Base-by-base conservation (phyloP, 2,113 vertebrate species). In the Cebidichthys violaceus region DNA sequence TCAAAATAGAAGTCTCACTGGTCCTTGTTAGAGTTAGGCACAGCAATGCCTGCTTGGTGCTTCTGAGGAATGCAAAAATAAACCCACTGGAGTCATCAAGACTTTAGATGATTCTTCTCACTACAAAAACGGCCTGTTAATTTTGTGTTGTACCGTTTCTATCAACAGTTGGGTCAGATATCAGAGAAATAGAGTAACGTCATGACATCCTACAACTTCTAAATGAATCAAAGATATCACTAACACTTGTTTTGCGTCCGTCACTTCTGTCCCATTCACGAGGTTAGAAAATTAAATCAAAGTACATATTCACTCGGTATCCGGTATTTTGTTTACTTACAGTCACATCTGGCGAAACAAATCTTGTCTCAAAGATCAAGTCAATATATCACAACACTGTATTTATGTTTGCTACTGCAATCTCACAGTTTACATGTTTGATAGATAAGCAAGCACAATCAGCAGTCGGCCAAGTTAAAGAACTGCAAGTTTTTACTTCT, bases 21-120 rank as follows among this genome's bases (percentile, higher is more conserved):
- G 61, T 86, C 76, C 13, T 6, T 90, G 86, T 89, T 91, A 78
- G 79, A 77, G 45, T 87, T 65, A 35, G 70, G 83, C 77, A 85
- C 57, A 77, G 59, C 68, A 72, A 50, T 65, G 69, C 41, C 64
- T 60, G 45, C 66, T 71, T 67, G 76, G 66, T 90, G 81, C 54
- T 77, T 87, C 81, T 80, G 59, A 83, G 43, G 45, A 90, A 79
- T 76, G 67, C 62, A 88, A 86, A 83, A 93, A 93, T 90, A 89
- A 92, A 94, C 79, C 79, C 83, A 89, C 82, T 90, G 85, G 87
- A 89, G 74, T 88, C 67, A 67, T 71, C 14, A 4, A 31, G 43
- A 33, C 60, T 76, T 41, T 70, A 76, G 47, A 74, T 66, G 31
- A 77, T 82, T 83, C 57, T 75, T 86, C 54, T 79, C 71, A 77